Evolutionary conservation across 2,113 vertebrate species (phyloP).

Genomic region (Halichoeres trimaculatus): DNA sequence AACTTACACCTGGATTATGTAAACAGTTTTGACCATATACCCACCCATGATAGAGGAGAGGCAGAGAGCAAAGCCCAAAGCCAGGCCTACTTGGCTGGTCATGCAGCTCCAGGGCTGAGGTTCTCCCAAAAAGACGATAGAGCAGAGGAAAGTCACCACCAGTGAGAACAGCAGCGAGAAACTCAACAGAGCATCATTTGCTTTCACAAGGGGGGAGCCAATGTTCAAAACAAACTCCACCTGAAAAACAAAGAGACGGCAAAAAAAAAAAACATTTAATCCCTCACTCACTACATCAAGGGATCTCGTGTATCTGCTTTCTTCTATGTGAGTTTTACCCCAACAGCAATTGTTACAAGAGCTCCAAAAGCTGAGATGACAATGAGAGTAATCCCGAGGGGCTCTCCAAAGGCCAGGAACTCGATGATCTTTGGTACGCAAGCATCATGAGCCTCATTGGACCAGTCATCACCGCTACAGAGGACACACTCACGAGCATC

Average conservation of each 20-base stretch:
- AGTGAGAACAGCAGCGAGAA: constrained; percentile 86
- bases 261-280: background rate
- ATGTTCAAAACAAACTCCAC: constrained; percentile 81
- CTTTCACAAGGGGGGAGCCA: constrained; percentile 83
- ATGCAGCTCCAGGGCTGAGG: constrained; percentile 86
- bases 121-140: constrained; percentile 86
- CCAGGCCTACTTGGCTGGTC: constrained; percentile 86
- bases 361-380: constrained; percentile 86
- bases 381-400: constrained; percentile 87
- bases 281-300: background rate
- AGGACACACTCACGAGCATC: constrained; percentile 87
- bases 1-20: no score
- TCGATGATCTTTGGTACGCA: constrained; percentile 87
- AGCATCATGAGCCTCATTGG: constrained; percentile 81
- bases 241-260: constrained; percentile 25
- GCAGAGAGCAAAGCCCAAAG: constrained; percentile 85
- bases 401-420: constrained; percentile 86
- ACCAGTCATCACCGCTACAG: constrained; percentile 86
- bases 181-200: constrained; percentile 82
- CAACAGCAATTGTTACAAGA: constrained; percentile 78
- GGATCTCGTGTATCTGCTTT: background rate
- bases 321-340: constrained; percentile 34
- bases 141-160: constrained; percentile 84
- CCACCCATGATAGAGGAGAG: constrained; percentile 86
- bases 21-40: no score